Evolutionary conservation across 2,797 vertebrate genomes (phyloP).

Genomic region (Dryobates pubescens): DNA sequence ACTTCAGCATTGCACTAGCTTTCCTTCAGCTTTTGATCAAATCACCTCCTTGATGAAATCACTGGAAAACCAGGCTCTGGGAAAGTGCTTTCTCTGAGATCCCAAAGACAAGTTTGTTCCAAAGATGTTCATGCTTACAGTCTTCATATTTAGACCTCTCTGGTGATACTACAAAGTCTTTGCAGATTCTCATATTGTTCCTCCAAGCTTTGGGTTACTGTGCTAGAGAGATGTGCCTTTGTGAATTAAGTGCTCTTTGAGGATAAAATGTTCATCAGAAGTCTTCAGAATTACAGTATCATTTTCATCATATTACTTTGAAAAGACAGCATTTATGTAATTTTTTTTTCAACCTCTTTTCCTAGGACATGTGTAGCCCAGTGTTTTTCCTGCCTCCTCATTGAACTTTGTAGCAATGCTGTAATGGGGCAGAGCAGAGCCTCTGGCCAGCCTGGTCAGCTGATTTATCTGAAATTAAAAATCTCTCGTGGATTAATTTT

Average conservation of each 20-base stretch:
- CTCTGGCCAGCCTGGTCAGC: not conserved
- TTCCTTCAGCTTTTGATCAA: constrained; percentile 59
- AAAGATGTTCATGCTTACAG: constrained; percentile 33
- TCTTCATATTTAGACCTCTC: constrained; percentile 8
- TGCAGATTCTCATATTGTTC: constrained; percentile 17
- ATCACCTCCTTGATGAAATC: constrained; percentile 55
- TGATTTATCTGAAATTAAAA: constrained; percentile 13
- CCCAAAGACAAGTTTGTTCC: constrained; percentile 56
- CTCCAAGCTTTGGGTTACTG: constrained; percentile 14
- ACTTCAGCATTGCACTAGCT: constrained; percentile 17
- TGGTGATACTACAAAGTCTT: constrained; percentile 24
- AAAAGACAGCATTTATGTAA: not conserved
- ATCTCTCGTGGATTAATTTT: not conserved
- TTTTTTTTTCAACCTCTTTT: not conserved
- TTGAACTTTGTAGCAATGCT: not conserved
- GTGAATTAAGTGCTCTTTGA: constrained; percentile 46
- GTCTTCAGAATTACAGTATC: not conserved
- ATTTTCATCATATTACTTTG: constrained; percentile 12
- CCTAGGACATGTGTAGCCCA: not conserved
- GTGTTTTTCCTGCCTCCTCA: not conserved
- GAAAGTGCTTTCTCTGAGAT: constrained; percentile 52
- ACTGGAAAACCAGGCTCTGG: not conserved
- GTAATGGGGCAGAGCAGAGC: not conserved
- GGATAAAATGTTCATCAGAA: constrained; percentile 54
- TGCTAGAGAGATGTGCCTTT: not conserved